A percentile compares a stretch with the other conserved stretches of the same genome.
phyloP scores from a whole-genome alignment of 2,113 vertebrate species.

The Oncorhynchus tshawytscha region DNA sequence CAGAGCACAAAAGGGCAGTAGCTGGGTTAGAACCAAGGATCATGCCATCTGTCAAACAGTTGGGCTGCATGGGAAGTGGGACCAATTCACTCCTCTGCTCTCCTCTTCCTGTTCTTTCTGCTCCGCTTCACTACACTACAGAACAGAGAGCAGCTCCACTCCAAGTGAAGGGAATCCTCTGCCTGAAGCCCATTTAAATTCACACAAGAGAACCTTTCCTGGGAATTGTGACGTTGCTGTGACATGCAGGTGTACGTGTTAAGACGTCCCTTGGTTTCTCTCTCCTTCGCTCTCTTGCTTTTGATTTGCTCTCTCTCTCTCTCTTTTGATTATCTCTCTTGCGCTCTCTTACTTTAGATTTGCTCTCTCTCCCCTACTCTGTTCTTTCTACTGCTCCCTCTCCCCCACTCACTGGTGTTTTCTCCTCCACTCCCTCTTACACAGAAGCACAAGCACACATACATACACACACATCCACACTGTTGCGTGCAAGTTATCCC shows the following conservation, averaged over 20 bases:
- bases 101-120: background rate
- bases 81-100: constrained; percentile 21
- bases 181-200: constrained; percentile 1
- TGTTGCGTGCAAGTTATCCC: background rate
- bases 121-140: background rate
- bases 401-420: background rate
- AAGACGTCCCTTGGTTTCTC: constrained; percentile 11
- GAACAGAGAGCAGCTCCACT: background rate
- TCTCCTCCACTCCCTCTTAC: constrained; percentile 17
- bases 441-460: constrained; percentile 14
- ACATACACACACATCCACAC: background rate
- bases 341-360: too few relatives aligned
- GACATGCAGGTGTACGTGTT: too few relatives aligned
- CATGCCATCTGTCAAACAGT: constrained; percentile 64
- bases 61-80: constrained; percentile 47
- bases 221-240: background rate
- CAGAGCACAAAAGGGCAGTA: constrained; percentile 24
- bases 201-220: background rate
- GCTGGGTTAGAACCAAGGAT: constrained; percentile 60
- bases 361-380: constrained; percentile 1
- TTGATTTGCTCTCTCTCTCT: too few relatives aligned
- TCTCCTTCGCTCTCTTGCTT: background rate
- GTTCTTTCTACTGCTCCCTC: too few relatives aligned
- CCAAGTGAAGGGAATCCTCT: background rate
- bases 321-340: background rate